Percentiles rank a stretch among this genome's conserved stretches.
Conservation (phyloP, 2,113 vertebrate species). For the Dicentrarchus labrax region DNA sequence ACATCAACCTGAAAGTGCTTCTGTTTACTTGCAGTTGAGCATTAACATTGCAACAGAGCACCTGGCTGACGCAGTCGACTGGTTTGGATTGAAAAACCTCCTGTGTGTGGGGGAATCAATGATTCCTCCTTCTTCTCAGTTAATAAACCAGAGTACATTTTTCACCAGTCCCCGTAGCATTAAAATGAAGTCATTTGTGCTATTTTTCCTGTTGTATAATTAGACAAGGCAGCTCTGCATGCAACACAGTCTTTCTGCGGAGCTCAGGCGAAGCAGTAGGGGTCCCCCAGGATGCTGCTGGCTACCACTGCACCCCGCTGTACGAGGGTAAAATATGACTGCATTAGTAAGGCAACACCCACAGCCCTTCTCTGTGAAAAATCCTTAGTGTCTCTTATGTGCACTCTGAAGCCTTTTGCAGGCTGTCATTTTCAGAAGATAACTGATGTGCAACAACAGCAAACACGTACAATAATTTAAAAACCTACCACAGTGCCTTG, state of each 20-base stretch:
- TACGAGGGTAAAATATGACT: slow-evolving; percentile 44
- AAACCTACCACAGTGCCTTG: background rate
- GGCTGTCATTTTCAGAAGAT: slow-evolving; percentile 26
- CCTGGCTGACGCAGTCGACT: slow-evolving; percentile 5
- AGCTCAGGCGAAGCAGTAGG: slow-evolving; percentile 21
- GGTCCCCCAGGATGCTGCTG: slow-evolving; percentile 48
- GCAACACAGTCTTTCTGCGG: slow-evolving; percentile 18
- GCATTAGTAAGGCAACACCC: slow-evolving; percentile 39
- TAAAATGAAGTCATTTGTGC: slow-evolving; percentile 54
- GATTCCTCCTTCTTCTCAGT: slow-evolving; percentile 18
- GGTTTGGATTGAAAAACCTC: slow-evolving; percentile 7
- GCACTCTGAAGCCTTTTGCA: slow-evolving; percentile 19
- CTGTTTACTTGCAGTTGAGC: slow-evolving; percentile 9
- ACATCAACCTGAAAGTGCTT: slow-evolving; percentile 27
- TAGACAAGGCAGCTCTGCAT: slow-evolving; percentile 30
- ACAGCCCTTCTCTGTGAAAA: slow-evolving; percentile 24
- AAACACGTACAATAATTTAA: slow-evolving; percentile 37
- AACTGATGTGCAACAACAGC: slow-evolving; percentile 55
- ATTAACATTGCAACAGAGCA: slow-evolving; percentile 31
- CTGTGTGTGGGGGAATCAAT: background rate
- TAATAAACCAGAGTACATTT: slow-evolving; percentile 28
- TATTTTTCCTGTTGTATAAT: slow-evolving; percentile 49
- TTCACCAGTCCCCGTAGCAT: slow-evolving; percentile 17
- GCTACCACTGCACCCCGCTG: slow-evolving; percentile 23
- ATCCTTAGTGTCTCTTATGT: slow-evolving; percentile 8